Evolutionary conservation across 1,140 invertebrate species (phyloP).

Genomic region (Papilio aristodemus): DNA sequence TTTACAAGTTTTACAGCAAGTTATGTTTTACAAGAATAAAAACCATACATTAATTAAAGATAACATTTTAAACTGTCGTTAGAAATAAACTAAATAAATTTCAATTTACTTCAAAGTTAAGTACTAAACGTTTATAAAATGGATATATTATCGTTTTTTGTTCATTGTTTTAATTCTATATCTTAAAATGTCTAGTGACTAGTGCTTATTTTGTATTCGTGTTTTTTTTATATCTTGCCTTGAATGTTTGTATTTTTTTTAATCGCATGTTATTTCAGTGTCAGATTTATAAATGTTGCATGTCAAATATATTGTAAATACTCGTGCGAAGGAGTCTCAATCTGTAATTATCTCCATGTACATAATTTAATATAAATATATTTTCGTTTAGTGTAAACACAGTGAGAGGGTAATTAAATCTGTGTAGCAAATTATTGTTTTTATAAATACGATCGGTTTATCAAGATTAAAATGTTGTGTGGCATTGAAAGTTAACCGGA

Average conservation of each 20-base stretch:
- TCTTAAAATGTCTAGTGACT: too few relatives aligned
- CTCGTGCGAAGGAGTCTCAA: neutral
- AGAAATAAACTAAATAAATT: too few relatives aligned
- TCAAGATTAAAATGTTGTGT: slow-evolving; percentile 5
- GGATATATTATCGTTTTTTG: too few relatives aligned
- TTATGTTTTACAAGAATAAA: too few relatives aligned
- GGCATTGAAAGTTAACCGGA: neutral
- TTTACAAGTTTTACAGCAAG: too few relatives aligned
- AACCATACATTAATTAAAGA: too few relatives aligned
- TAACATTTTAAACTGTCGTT: too few relatives aligned
- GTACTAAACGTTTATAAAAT: too few relatives aligned
- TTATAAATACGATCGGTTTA: neutral
- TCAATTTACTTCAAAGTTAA: too few relatives aligned
- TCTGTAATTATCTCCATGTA: neutral
- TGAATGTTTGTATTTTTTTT: neutral
- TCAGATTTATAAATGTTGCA: slow-evolving; percentile 1
- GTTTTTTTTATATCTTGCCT: neutral
- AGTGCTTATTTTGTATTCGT: too few relatives aligned
- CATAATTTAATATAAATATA: neutral
- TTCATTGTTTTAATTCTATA: too few relatives aligned
- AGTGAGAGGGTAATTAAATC: neutral
- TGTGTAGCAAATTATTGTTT: neutral
- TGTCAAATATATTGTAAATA: neutral
- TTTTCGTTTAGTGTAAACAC: neutral
- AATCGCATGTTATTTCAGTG: neutral